Evolutionary conservation across 2,888 invertebrate genomes (phyloP), one percentile per base, ranked within the genome.

Genomic region (Epirrhoe alternata): DNA sequence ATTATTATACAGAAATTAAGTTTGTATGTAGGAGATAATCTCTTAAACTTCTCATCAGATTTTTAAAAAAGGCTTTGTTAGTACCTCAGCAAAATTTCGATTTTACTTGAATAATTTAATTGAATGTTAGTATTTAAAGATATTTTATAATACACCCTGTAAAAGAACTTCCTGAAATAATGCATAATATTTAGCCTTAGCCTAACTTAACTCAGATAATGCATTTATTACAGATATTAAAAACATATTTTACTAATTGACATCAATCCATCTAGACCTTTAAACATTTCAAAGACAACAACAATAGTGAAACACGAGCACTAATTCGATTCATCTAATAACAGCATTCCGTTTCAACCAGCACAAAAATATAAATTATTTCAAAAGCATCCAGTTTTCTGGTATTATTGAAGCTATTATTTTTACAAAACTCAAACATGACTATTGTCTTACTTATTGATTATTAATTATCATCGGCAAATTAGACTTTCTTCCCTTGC

Each of bases 401-500:
- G 24, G 38, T 59, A 51, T 14, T 59, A 35, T 50, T 38, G 30
- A 52, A 59, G 59, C 51, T 42, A 38, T 38, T 14, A 51, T 38
- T 38, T 14, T 49, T 59, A 51, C 7, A 24, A 12, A 50, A 10
- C 52, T 59, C 10, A 45, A 31, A 42, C 51, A 51, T 30, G 12
- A 50, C 53, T 61, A 33, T 45, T 31, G 47, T 53, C 6, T 33
- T 54, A 24, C n/a, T 31, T n/a, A 31, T 42, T 16, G 10, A n/a
- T 42, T 4, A 33, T 42, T 30, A 7, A 56, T 51, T 17, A 62
- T 93, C 90, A 94, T 94, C 94, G 93, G 76, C 94, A 94, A 67
- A 93, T 94, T 45, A 93, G 89, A 74, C 94, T 94, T 66, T 94
- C 94, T 73, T 94, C 93, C 42, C 93, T 82, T 0, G 94, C 96